phyloP scores from a whole-genome alignment of 1,140 invertebrate genomes.

The Hypsibius dujardini region DNA sequence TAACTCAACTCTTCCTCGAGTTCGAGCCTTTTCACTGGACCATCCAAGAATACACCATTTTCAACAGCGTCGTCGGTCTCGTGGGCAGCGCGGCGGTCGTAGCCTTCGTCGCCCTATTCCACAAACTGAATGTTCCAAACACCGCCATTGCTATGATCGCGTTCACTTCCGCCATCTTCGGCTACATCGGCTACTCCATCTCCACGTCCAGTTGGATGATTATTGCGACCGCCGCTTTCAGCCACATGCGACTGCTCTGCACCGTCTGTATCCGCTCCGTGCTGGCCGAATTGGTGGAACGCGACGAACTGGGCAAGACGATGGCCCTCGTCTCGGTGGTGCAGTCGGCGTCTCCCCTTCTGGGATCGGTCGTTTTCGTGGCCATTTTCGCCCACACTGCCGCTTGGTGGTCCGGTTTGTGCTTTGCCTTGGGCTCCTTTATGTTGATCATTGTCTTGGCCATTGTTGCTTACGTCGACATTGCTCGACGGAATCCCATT shows the following conservation, averaged over 20 bases:
- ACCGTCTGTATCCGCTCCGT: neutral
- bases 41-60: neutral
- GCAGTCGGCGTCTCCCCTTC: neutral
- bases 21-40: constrained; percentile 8
- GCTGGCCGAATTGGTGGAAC: neutral
- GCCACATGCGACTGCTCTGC: neutral
- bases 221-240: neutral
- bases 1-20: neutral
- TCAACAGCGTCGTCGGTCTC: neutral
- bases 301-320: neutral
- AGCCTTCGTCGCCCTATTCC: neutral
- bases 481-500: neutral
- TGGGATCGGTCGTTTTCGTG: neutral
- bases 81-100: neutral
- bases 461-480: neutral
- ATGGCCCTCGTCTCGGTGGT: neutral
- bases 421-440: neutral
- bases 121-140: neutral
- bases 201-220: neutral
- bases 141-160: neutral
- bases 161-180: neutral
- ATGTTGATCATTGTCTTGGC: neutral
- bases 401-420: neutral
- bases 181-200: constrained; percentile 5
- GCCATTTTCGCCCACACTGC: neutral